Conservation (phyloP, 1,140 invertebrate species). For the Mactra quadrangularis region DNA sequence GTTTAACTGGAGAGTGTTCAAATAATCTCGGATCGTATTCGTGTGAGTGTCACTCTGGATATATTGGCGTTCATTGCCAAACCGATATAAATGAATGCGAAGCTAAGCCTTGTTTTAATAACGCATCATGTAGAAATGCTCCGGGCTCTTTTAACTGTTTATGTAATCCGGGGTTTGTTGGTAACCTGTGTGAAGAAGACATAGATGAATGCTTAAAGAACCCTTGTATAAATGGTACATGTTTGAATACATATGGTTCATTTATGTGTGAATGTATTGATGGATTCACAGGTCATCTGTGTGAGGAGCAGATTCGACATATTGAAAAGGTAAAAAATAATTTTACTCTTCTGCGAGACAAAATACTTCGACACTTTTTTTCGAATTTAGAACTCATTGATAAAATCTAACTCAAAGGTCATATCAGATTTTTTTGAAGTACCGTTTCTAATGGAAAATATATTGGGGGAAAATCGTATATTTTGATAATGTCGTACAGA, state of each 20-base stretch:
- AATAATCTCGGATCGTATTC: constrained; percentile 26
- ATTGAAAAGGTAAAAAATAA: too few relatives aligned
- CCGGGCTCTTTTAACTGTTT: constrained; percentile 24
- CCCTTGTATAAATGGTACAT: constrained; percentile 93
- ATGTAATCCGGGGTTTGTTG: constrained; percentile 88
- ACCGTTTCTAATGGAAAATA: too few relatives aligned
- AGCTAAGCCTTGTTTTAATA: constrained; percentile 64
- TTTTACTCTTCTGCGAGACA: too few relatives aligned
- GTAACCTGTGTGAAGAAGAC: constrained; percentile 11
- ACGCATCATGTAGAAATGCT: constrained; percentile 46
- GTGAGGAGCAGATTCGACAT: too few relatives aligned
- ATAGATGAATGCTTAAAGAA: constrained; percentile 81
- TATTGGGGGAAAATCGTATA: too few relatives aligned
- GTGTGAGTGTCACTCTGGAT: constrained; percentile 13
- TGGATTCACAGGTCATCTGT: constrained; percentile 89
- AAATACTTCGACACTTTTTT: too few relatives aligned
- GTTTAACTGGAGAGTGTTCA: constrained; percentile 37
- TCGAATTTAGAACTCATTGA: too few relatives aligned
- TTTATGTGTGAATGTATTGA: constrained; percentile 86
- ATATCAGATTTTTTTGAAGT: too few relatives aligned
- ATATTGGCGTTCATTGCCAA: constrained; percentile 9
- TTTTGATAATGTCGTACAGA: too few relatives aligned
- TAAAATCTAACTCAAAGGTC: too few relatives aligned
- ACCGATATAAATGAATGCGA: constrained; percentile 64
- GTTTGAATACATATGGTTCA: constrained; percentile 89